Evolutionary conservation across 2,797 vertebrate species (phyloP), one percentile per base, ranked within the genome.

Genomic region (Salmo trutta): DNA sequence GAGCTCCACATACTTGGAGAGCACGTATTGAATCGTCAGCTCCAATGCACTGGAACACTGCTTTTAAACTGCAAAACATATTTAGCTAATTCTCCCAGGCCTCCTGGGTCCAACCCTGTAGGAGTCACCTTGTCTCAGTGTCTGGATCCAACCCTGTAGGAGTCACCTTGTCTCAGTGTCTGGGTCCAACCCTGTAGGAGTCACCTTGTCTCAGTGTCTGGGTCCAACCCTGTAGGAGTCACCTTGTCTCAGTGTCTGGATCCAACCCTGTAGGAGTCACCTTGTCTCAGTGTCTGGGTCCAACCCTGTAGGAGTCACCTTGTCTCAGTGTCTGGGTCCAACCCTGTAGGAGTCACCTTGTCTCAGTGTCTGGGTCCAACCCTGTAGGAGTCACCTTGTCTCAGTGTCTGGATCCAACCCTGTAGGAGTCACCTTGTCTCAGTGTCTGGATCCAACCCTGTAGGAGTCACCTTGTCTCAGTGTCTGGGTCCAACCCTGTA

Each of bases 21-120:
- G 75, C 75, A 81, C 83, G 84, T 77, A 86, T 74, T 82, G 76
- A 87, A 75, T 72, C 29, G 82, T 84, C 84, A 80, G 47, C 17
- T 83, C 21, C 66, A 77, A 81, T 77, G 31, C 79, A 78, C 64
- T 1, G 73, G 41, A 71, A 78, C 72, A 75, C 5, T 67, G 29
- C 79, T 76, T 84, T 75, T 76, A 76, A 76, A 69, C 62, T 75
- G 78, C 29, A 64, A 41, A 77, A 85, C 78, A 78, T 17, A 74
- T 27, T 71, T 3, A 54, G 24, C 51, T 29, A 54, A 53, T 72
- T 51, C 14, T 24, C 51, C 41, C 3, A 66, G 62, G 71, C 77
- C 75, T 83, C 85, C 52, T 75, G 78, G 74, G 33, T 71, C 29
- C 73, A 77, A 77, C 77, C 82, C 47, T 16, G 69, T 65, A 68